Percentiles rank a stretch among this genome's conserved stretches.
Conservation (phyloP, 2,113 vertebrate species). For the Vireo altiloquus region DNA sequence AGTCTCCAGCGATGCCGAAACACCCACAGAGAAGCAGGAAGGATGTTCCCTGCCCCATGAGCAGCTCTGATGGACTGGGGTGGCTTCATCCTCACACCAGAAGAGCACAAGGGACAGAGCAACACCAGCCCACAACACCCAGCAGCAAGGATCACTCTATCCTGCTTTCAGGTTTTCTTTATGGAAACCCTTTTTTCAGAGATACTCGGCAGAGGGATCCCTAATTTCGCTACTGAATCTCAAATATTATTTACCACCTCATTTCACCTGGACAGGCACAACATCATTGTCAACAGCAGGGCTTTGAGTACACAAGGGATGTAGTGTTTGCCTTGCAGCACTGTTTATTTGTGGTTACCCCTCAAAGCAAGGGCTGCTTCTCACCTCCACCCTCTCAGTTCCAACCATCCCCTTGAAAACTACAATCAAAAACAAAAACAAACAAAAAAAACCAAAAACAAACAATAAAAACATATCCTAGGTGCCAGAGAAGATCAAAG, state of each 20-base stretch:
- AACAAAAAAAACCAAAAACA: neutral
- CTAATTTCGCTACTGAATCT: neutral
- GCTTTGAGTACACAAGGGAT: neutral
- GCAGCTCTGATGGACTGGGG: neutral
- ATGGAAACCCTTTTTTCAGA: neutral
- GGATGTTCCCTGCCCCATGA: rapidly evolving
- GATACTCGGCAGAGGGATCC: neutral
- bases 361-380: neutral
- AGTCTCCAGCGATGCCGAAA: neutral
- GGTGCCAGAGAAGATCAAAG: neutral
- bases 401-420: neutral
- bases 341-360: neutral
- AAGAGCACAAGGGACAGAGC: neutral
- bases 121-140: neutral
- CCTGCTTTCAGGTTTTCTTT: neutral
- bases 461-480: neutral
- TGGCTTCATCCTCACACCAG: neutral
- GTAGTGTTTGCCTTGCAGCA: rapidly evolving
- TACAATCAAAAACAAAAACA: neutral
- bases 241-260: neutral
- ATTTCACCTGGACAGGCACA: neutral
- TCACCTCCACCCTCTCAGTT: neutral
- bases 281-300: neutral
- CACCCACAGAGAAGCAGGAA: rapidly evolving
- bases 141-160: neutral